phyloP scores from a whole-genome alignment of 2,888 invertebrate species.

The Trachelus stipa region DNA sequence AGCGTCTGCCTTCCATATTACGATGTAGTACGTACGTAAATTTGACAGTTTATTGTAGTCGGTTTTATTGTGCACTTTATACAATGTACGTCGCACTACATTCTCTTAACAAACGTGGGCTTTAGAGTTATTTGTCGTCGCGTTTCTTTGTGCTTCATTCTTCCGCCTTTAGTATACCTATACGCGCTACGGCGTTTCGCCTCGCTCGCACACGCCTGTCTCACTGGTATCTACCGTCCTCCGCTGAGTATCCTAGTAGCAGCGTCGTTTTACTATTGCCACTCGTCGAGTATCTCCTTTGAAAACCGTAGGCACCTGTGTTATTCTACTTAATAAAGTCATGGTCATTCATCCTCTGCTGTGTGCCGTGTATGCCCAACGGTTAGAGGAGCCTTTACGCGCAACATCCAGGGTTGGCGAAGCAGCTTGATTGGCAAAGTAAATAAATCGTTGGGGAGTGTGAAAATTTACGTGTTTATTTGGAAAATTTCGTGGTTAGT shows the following conservation, averaged over 20 bases:
- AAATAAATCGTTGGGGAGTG: neutral
- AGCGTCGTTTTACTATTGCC: neutral
- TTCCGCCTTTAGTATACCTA: neutral
- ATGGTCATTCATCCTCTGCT: conserved; percentile 1
- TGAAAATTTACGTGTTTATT: neutral
- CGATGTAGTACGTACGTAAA: neutral
- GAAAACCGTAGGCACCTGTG: neutral
- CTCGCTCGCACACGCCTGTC: neutral
- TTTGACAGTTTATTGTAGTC: neutral
- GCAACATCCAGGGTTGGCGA: neutral
- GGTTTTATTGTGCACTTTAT: neutral
- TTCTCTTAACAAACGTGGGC: neutral
- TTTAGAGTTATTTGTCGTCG: neutral
- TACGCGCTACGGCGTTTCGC: neutral
- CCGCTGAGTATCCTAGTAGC: neutral
- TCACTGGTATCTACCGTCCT: neutral
- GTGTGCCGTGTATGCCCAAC: neutral
- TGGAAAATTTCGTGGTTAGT: neutral
- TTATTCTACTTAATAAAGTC: conserved; percentile 9
- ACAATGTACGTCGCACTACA: neutral
- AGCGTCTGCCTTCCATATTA: neutral
- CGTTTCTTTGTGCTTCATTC: neutral
- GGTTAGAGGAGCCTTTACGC: neutral
- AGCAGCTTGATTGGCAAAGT: neutral
- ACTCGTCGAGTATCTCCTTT: neutral